These are phyloP conservation scores for Rhopalosiphum nymphaeae DNA, from an alignment of 2,888 invertebrate species.

Conservation along the genomic window DNA sequence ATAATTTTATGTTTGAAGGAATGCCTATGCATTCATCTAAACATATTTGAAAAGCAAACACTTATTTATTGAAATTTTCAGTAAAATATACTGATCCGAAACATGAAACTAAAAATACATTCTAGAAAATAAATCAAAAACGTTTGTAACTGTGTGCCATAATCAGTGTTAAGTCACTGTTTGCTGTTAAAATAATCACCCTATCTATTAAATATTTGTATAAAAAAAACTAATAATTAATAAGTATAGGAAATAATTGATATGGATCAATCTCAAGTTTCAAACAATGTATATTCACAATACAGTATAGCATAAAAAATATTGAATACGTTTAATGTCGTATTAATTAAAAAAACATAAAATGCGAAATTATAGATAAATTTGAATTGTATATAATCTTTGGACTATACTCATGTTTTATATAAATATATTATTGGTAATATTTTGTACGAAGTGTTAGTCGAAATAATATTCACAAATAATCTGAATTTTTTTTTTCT, in stretches of 20 bases:
- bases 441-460: not conserved
- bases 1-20: not conserved
- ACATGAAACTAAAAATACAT: not conserved
- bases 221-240: not conserved
- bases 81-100: not conserved
- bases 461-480: not conserved
- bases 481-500: not conserved
- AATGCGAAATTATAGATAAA: slow-evolving; percentile 43
- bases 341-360: not conserved
- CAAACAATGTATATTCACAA: not conserved
- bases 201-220: not conserved
- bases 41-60: not conserved
- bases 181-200: not conserved
- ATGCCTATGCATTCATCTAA: not conserved
- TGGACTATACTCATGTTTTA: slow-evolving; percentile 5
- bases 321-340: not conserved
- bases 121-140: not conserved
- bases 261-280: not conserved
- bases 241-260: not conserved
- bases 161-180: not conserved
- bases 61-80: not conserved
- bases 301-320: not conserved
- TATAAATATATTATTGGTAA: not conserved
- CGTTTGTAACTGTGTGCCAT: not conserved
- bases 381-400: slow-evolving; percentile 22